These are phyloP conservation scores for Bruchidius siliquastri DNA, from an alignment of 2,888 invertebrate species.

Conservation along the genomic window DNA sequence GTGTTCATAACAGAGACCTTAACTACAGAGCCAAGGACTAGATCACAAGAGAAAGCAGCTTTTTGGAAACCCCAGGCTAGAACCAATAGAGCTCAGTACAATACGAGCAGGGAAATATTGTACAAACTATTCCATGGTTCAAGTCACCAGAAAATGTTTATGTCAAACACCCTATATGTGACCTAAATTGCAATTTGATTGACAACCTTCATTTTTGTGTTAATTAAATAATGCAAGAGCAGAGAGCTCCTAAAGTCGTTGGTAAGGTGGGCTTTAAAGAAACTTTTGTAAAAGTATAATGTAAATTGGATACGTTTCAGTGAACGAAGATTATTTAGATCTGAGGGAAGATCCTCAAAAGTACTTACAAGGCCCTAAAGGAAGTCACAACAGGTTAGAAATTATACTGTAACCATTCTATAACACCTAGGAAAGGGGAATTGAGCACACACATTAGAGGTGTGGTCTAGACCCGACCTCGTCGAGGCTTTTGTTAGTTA, in stretches of 20 bases:
- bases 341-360: slow-evolving; percentile 15
- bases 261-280: slow-evolving; percentile 11
- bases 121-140: too few species aligned
- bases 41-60: too few species aligned
- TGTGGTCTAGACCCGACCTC: too few species aligned
- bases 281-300: background rate
- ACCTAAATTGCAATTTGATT: background rate
- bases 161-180: background rate
- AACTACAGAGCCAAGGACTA: too few species aligned
- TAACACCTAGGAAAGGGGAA: too few species aligned
- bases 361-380: slow-evolving; percentile 8
- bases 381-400: slow-evolving; percentile 11
- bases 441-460: too few species aligned
- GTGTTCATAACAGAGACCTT: too few species aligned
- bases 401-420: background rate
- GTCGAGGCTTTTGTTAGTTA: too few species aligned
- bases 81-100: too few species aligned
- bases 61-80: too few species aligned
- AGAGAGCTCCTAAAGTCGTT: slow-evolving; percentile 16
- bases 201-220: background rate
- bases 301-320: slow-evolving; percentile 13
- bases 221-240: background rate
- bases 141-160: too few species aligned
- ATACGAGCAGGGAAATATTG: too few species aligned
- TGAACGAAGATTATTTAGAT: slow-evolving; percentile 25